Evolutionary conservation across 2,113 vertebrate genomes (phyloP).

Genomic region (Petroica traversi): DNA sequence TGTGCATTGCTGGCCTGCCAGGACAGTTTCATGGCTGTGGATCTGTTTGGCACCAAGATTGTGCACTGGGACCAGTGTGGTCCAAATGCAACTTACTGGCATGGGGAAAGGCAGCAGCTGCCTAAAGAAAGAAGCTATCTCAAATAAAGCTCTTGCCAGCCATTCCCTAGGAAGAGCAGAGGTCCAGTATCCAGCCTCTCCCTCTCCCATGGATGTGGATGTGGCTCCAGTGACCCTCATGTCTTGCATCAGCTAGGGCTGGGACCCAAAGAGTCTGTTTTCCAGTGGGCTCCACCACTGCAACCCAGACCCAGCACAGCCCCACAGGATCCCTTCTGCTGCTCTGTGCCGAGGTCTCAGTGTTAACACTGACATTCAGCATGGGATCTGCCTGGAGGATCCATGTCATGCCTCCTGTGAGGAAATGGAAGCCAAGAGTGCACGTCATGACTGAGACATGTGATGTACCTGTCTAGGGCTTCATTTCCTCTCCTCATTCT

Average conservation of each 20-base stretch:
- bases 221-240: neutral
- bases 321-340: neutral
- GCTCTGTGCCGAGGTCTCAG: fast-evolving
- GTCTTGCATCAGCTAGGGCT: neutral
- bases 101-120: neutral
- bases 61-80: neutral
- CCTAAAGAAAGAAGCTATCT: neutral
- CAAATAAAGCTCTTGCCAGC: neutral
- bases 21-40: fast-evolving
- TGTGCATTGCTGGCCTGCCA: neutral
- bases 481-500: neutral
- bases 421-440: neutral
- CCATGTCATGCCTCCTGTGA: neutral
- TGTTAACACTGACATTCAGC: neutral
- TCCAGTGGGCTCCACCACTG: neutral
- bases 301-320: neutral
- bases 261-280: neutral
- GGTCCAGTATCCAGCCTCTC: neutral
- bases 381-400: neutral
- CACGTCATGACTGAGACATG: neutral
- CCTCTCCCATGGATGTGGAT: neutral
- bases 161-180: neutral
- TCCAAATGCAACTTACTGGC: neutral
- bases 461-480: neutral
- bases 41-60: neutral